Evolutionary conservation across 1,140 invertebrate genomes (phyloP).

Genomic region (Sminthurides bifidus): DNA sequence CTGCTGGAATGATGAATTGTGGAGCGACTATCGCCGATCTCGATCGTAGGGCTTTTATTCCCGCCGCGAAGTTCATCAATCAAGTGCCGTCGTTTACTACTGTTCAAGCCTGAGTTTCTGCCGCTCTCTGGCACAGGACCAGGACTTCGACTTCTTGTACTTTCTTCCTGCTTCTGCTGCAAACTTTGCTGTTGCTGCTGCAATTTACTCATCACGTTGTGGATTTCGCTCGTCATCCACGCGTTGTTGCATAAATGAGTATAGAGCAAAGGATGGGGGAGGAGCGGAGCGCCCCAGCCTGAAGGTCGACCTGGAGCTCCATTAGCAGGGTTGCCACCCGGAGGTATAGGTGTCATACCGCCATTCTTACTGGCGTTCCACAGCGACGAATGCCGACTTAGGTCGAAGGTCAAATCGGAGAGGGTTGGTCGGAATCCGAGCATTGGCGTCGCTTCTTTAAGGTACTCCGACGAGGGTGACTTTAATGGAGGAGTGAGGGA

Average conservation of each 20-base stretch:
- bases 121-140: neutral
- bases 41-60: neutral
- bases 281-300: constrained; percentile 9
- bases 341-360: neutral
- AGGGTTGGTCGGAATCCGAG: neutral
- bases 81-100: constrained; percentile 17
- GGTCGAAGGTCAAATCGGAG: constrained; percentile 21
- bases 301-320: neutral
- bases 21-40: neutral
- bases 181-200: constrained; percentile 26
- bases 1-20: neutral
- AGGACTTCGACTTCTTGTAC: constrained; percentile 13
- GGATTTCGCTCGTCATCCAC: constrained; percentile 30
- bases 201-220: constrained; percentile 28
- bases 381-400: constrained; percentile 20
- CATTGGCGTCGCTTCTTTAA: constrained; percentile 1
- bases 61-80: constrained; percentile 16
- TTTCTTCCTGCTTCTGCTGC: neutral
- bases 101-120: neutral
- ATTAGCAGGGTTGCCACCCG: neutral
- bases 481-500: constrained; percentile 12
- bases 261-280: constrained; percentile 28
- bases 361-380: constrained; percentile 10
- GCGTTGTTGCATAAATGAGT: constrained; percentile 29
- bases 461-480: constrained; percentile 4